A percentile compares a stretch with the other conserved stretches of the same genome.
phyloP scores from a whole-genome alignment of 2,888 invertebrate species.

The Drosophila buzzatii region DNA sequence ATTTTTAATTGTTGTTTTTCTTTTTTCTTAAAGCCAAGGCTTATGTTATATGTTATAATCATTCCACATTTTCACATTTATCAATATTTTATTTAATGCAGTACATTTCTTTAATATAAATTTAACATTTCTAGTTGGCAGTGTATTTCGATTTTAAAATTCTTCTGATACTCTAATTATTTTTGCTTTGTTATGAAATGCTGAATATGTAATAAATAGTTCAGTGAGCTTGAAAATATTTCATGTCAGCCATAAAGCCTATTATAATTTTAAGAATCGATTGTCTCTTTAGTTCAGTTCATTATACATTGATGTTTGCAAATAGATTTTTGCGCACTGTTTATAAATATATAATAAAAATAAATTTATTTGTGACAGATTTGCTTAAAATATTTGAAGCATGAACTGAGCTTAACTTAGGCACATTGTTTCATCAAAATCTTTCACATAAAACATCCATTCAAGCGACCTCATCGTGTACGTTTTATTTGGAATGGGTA shows the following conservation, averaged over 20 bases:
- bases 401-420: neutral
- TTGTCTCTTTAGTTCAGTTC: too few relatives aligned
- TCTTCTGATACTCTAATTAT: neutral
- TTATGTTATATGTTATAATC: too few relatives aligned
- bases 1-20: too few relatives aligned
- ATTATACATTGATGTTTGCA: neutral
- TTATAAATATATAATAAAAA: neutral
- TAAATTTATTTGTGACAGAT: neutral
- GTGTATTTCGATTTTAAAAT: neutral
- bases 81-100: neutral
- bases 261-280: too few relatives aligned
- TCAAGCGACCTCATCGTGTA: neutral
- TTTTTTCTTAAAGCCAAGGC: too few relatives aligned
- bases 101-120: too few relatives aligned
- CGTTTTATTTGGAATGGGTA: constrained; percentile 5
- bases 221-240: neutral
- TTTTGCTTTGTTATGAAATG: neutral
- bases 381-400: neutral
- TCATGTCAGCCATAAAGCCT: neutral
- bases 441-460: too few relatives aligned
- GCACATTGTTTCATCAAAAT: neutral
- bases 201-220: neutral
- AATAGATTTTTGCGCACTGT: neutral
- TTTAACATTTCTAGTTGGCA: too few relatives aligned
- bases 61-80: too few relatives aligned